Conservation (phyloP, 2,113 vertebrate genomes). For the Nannobrachium achirus region DNA sequence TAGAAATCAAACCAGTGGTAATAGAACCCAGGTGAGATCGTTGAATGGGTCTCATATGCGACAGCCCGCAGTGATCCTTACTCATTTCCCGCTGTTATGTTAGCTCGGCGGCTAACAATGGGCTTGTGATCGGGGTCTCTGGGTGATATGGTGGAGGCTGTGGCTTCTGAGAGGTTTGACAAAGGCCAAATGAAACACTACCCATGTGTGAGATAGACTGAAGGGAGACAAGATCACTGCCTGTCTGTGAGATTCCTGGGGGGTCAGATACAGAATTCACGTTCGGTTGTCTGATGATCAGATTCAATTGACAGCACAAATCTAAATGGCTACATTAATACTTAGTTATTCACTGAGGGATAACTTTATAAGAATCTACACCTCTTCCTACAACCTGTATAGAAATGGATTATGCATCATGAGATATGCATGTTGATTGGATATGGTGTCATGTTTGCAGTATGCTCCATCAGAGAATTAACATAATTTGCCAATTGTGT, state of each 20-base stretch:
- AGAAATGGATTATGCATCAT: too few relatives aligned
- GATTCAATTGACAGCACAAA: too few relatives aligned
- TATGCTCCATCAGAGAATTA: too few relatives aligned
- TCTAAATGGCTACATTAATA: too few relatives aligned
- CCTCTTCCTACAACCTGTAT: too few relatives aligned
- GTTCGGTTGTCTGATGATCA: conserved; percentile 15
- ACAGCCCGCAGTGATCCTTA: conserved; percentile 46
- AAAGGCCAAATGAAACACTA: conserved; percentile 40
- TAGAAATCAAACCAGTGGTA: conserved; percentile 75
- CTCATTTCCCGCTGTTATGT: conserved; percentile 44
- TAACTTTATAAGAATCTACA: too few relatives aligned
- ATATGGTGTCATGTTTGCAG: too few relatives aligned
- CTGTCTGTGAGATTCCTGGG: conserved; percentile 8
- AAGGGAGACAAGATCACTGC: conserved; percentile 2
- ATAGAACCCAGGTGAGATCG: conserved; percentile 73
- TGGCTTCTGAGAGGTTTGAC: conserved; percentile 16
- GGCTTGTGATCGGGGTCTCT: conserved; percentile 23
- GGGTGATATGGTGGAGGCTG: conserved; percentile 20
- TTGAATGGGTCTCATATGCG: conserved; percentile 50
- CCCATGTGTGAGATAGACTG: conserved; percentile 18
- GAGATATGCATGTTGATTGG: too few relatives aligned
- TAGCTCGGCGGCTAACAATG: conserved; percentile 45
- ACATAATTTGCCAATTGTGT: too few relatives aligned
- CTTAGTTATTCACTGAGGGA: too few relatives aligned
- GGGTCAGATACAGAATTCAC: conserved; percentile 38